Percentiles rank a stretch among this genome's conserved stretches.
phyloP scores from a whole-genome alignment of 2,888 invertebrate species.

The Aromia moschata region DNA sequence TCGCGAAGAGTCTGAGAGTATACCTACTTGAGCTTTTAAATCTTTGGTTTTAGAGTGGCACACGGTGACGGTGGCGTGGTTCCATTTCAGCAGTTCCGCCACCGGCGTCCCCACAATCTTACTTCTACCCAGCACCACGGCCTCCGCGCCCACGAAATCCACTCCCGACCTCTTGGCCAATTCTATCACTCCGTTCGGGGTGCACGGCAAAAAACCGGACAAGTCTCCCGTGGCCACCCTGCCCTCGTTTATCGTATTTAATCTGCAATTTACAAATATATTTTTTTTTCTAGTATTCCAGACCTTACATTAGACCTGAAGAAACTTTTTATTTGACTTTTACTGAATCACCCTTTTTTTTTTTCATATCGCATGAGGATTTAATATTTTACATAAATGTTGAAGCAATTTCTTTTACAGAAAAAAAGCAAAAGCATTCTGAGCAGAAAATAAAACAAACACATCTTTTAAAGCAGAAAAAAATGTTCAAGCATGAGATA shows the following conservation, averaged over 20 bases:
- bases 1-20: no score
- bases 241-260: conserved; percentile 94
- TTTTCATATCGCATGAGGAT: no score
- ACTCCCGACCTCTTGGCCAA: conserved; percentile 85
- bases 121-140: conserved; percentile 95
- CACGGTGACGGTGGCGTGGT: conserved; percentile 95
- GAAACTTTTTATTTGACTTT: no score
- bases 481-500: no score
- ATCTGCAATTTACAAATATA: conserved; percentile 58
- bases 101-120: conserved; percentile 98
- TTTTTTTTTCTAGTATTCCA: no score
- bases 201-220: conserved; percentile 92
- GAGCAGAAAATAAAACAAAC: no score
- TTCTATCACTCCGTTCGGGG: conserved; percentile 94
- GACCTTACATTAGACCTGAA: no score
- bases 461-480: no score
- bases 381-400: no score
- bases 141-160: conserved; percentile 81
- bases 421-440: no score
- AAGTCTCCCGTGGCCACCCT: conserved; percentile 90
- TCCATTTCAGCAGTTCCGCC: conserved; percentile 94
- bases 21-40: conserved; percentile 74
- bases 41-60: conserved; percentile 95
- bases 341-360: no score
- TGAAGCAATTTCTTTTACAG: no score